Conservation (phyloP, 2,113 vertebrate species). For the Vulpes ferrilata region DNA sequence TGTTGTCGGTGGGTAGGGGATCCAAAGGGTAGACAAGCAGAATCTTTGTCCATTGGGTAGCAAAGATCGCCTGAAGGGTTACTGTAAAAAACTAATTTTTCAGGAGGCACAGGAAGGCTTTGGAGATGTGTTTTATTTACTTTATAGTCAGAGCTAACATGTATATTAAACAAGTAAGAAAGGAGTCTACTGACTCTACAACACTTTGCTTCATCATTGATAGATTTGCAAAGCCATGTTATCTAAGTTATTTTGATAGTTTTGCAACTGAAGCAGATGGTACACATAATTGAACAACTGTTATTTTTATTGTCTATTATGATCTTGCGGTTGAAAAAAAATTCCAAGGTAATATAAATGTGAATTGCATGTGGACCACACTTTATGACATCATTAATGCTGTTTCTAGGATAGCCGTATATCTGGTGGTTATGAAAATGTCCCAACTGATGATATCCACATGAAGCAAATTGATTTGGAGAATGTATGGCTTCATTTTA, state of each 20-base stretch:
- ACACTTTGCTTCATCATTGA: not conserved
- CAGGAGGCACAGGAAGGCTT: not conserved
- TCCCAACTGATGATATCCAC: slow-evolving; percentile 98
- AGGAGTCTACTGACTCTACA: not conserved
- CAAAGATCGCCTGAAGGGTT: not conserved
- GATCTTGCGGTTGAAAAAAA: slow-evolving; percentile 26
- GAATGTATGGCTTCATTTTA: slow-evolving; percentile 98
- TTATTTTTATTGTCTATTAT: slow-evolving; percentile 56
- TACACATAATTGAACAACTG: not conserved
- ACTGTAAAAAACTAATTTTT: not conserved
- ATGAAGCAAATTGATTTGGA: slow-evolving; percentile 97
- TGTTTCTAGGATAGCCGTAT: slow-evolving; percentile 94
- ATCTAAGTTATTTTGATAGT: not conserved
- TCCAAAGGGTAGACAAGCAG: not conserved
- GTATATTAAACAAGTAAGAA: not conserved
- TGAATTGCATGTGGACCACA: slow-evolving; percentile 38
- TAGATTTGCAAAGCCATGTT: not conserved
- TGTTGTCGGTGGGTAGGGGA: not conserved
- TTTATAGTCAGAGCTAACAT: not conserved
- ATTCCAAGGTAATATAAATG: not conserved
- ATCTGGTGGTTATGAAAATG: slow-evolving; percentile 97
- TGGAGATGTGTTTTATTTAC: not conserved
- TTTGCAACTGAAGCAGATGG: slow-evolving; percentile 1
- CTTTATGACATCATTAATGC: slow-evolving; percentile 25
- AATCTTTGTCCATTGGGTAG: not conserved